Conservation (phyloP, 1,140 invertebrate species). For the Penaeus indicus region DNA sequence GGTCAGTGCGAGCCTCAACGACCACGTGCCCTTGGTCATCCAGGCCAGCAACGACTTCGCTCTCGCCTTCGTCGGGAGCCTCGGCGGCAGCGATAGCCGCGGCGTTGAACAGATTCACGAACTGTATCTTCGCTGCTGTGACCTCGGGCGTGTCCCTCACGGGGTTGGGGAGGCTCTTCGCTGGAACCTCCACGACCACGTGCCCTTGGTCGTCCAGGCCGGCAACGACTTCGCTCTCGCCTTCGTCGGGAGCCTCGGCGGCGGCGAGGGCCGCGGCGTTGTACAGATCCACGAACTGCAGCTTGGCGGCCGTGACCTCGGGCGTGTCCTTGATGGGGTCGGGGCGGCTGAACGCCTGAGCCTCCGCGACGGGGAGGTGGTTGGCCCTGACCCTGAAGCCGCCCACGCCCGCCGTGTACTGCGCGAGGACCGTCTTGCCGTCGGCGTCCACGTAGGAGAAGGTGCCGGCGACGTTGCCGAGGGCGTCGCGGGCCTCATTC, state of each 20-base stretch:
- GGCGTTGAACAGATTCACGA: too few species aligned
- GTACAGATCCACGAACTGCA: background rate
- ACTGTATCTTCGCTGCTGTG: background rate
- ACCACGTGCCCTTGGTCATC: too few species aligned
- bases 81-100: too few species aligned
- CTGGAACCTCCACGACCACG: too few species aligned
- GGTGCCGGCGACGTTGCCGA: conserved; percentile 29
- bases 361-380: too few species aligned
- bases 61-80: too few species aligned
- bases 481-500: conserved; percentile 32
- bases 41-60: too few species aligned
- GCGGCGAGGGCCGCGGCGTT: conserved; percentile 11
- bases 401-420: conserved; percentile 18
- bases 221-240: too few species aligned
- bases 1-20: too few species aligned
- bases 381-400: too few species aligned
- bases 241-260: background rate
- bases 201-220: too few species aligned
- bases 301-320: conserved; percentile 2
- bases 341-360: background rate
- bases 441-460: conserved; percentile 26
- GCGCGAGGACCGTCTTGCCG: background rate
- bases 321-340: background rate
- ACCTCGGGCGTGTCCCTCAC: background rate
- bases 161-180: background rate